phyloP scores from a whole-genome alignment of 2,888 invertebrate species.

The Scaptomyza caliginosa region DNA sequence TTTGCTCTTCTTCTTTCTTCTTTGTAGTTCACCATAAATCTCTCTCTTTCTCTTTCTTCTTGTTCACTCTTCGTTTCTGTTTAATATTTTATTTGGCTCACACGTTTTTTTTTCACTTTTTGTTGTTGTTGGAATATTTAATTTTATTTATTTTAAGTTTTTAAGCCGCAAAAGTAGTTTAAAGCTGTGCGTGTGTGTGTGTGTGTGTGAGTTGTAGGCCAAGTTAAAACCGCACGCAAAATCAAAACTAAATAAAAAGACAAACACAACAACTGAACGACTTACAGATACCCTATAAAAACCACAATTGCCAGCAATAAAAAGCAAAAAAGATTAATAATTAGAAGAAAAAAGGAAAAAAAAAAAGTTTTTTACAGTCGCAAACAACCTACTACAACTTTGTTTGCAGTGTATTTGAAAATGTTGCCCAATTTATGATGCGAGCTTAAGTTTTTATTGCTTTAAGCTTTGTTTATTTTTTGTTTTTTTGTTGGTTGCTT shows the following conservation, averaged over 20 bases:
- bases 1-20: neutral
- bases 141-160: slow-evolving; percentile 31
- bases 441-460: slow-evolving; percentile 35
- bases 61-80: neutral
- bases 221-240: slow-evolving; percentile 39
- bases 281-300: slow-evolving; percentile 4
- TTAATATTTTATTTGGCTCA: slow-evolving; percentile 20
- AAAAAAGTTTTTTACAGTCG: neutral
- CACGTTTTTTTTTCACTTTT: slow-evolving; percentile 35
- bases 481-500: neutral
- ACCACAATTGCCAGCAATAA: too few relatives aligned
- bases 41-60: slow-evolving; percentile 7
- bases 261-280: neutral
- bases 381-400: neutral
- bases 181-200: slow-evolving; percentile 7
- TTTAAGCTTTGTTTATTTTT: slow-evolving; percentile 13
- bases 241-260: slow-evolving; percentile 25
- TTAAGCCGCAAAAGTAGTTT: slow-evolving; percentile 51
- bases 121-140: slow-evolving; percentile 11
- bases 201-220: slow-evolving; percentile 39
- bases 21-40: neutral
- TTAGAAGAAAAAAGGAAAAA: too few relatives aligned
- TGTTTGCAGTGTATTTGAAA: slow-evolving; percentile 8
- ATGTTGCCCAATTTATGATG: slow-evolving; percentile 41
- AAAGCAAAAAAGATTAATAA: too few relatives aligned